These are phyloP conservation scores for Morpho deidamia DNA, from an alignment of 2,888 invertebrate species.

Conservation along the genomic window DNA sequence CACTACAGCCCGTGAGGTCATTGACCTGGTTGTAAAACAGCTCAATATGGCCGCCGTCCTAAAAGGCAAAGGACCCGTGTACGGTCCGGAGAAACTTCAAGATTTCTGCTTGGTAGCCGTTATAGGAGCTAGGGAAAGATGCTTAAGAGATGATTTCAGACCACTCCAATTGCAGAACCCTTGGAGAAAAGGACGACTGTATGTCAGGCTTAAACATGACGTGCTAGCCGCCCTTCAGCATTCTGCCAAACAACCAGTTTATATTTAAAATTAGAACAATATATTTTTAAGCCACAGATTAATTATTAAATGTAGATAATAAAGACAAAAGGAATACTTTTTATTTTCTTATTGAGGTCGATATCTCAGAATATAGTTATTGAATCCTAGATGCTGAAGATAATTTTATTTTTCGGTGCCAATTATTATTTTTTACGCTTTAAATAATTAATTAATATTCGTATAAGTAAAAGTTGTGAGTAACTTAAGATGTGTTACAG, in stretches of 20 bases:
- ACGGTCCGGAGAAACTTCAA: constrained; percentile 87
- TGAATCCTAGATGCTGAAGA: constrained; percentile 17
- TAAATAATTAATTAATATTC: constrained; percentile 60
- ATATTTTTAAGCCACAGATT: constrained; percentile 18
- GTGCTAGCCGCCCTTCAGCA: constrained; percentile 92
- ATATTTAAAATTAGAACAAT: constrained; percentile 57
- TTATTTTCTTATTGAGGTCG: constrained; percentile 14
- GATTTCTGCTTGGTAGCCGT: constrained; percentile 97
- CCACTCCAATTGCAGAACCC: constrained; percentile 96
- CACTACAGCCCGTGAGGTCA: constrained; percentile 96
- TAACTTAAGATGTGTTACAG: constrained; percentile 52
- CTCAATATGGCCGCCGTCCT: constrained; percentile 94
- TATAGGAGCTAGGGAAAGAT: constrained; percentile 95
- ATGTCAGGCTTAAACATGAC: constrained; percentile 94
- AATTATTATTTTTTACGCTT: constrained; percentile 66
- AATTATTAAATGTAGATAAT: constrained; percentile 4
- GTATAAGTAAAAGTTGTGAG: constrained; percentile 62
- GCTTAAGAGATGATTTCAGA: constrained; percentile 95
- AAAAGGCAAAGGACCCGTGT: constrained; percentile 92
- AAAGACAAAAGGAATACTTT: neutral
- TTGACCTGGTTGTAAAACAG: constrained; percentile 96
- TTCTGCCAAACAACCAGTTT: constrained; percentile 89
- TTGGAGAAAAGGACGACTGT: constrained; percentile 95
- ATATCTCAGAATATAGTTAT: constrained; percentile 10
- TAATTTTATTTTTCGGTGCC: constrained; percentile 61